Evolutionary conservation across 2,797 vertebrate species (phyloP), one percentile per base, ranked within the genome.

Genomic region (Notolabrus celidotus): DNA sequence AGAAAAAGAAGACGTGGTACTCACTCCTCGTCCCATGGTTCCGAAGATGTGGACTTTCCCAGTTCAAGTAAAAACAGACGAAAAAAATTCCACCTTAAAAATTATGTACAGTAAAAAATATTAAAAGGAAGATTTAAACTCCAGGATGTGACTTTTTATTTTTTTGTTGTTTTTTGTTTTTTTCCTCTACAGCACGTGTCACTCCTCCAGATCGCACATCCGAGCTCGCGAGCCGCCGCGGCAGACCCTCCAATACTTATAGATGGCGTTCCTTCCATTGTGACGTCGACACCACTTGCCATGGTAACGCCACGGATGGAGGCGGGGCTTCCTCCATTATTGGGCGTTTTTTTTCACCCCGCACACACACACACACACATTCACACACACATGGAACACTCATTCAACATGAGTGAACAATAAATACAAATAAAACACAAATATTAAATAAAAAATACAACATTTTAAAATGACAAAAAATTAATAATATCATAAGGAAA

Each of bases 21-120:
- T 95, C 83, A 95, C 94, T 92, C 93, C 94, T 89, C 93, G 77
- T 87, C 94, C 93, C 94, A 95, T 95, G 86, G 82, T 61, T 86
- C 77, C 78, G 39, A 41, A 50, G 78, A 77, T 74, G 58, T 66
- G 34, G 73, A 58, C 41, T 82, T n/a, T 73, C 84, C 79, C 83
- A 70, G 14, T 80, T 83, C 72, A 83, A 82, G 86, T 84, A 58
- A 62, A 80, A 79, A 59, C 57, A 47, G 19, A 69, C 23, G 62
- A 55, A 76, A 19, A 53, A 59, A 85, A 79, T 74, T 88, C 83
- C 83, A 74, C 72, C 33, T 79, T 82, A 80, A 80, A 85, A 84
- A 45, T 17, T 69, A 75, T 88, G 42, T 83, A 84, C 73, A 87
- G 0, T 75, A 29, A 51, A 66, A 41, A 38, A 62, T 33, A 61